These are phyloP conservation scores for Phaetusa simplex DNA, from an alignment of 2,113 vertebrate species.

Conservation along the genomic window DNA sequence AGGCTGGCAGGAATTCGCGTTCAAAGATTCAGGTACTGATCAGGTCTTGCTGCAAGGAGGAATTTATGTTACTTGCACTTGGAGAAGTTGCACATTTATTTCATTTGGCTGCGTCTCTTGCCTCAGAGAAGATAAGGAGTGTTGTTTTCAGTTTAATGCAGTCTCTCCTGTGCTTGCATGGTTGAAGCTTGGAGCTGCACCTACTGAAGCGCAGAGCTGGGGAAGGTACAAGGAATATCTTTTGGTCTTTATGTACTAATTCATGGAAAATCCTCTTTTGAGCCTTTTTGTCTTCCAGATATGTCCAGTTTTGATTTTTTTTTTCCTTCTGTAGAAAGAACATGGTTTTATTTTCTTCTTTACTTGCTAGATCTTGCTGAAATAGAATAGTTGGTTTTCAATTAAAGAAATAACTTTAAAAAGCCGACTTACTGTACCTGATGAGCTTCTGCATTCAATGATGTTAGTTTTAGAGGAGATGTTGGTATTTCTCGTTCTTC, in stretches of 20 bases:
- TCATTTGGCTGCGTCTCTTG: neutral
- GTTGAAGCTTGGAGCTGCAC: neutral
- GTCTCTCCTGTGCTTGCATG: neutral
- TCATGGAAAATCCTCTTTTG: neutral
- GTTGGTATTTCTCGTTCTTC: neutral
- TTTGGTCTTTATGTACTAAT: neutral
- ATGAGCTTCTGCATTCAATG: neutral
- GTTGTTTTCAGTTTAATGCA: neutral
- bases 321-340: neutral
- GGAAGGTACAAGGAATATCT: neutral
- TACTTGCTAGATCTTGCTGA: neutral
- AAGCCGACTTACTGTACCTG: neutral
- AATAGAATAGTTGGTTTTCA: neutral
- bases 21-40: neutral
- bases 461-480: neutral
- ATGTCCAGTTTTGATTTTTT: neutral
- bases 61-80: neutral
- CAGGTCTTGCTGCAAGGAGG: neutral
- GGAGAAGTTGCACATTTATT: neutral
- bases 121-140: neutral
- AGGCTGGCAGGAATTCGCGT: neutral
- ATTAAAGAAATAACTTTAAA: neutral
- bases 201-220: neutral
- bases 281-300: neutral
- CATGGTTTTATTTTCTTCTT: neutral